These are phyloP conservation scores for Drosophila tripunctata DNA, from an alignment of 2,888 invertebrate species.

Conservation along the genomic window DNA sequence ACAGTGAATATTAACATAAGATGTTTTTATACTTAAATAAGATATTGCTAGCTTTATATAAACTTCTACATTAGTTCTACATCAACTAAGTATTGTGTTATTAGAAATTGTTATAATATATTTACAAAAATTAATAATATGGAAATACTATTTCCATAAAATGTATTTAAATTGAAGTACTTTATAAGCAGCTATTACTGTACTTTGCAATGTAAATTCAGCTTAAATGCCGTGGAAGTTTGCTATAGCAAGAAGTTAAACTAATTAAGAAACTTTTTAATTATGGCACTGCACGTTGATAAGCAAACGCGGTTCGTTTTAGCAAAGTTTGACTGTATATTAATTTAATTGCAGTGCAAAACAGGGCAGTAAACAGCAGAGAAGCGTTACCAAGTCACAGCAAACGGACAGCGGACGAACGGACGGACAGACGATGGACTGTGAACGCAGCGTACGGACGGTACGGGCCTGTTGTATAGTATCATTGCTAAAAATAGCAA, in stretches of 20 bases:
- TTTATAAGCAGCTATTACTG: background rate
- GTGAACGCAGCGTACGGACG: slow-evolving; percentile 26
- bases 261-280: background rate
- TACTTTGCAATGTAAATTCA: too few species aligned
- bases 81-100: background rate
- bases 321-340: slow-evolving; percentile 30
- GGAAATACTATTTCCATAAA: background rate
- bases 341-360: slow-evolving; percentile 69
- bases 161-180: background rate
- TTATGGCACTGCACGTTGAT: background rate
- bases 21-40: too few species aligned
- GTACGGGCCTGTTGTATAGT: slow-evolving; percentile 47
- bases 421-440: slow-evolving; percentile 20
- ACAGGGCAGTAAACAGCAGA: slow-evolving; percentile 57
- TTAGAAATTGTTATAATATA: background rate
- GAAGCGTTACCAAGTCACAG: slow-evolving; percentile 60
- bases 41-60: too few species aligned
- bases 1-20: background rate
- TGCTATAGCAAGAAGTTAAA: background rate
- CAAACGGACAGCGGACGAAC: slow-evolving; percentile 4
- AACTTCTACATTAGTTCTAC: too few species aligned
- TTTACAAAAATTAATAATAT: background rate
- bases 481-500: slow-evolving; percentile 77
- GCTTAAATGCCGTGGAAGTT: background rate
- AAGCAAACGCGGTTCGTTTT: background rate